Evolutionary conservation across 1,140 invertebrate genomes (phyloP).

Genomic region (Heliothis virescens): DNA sequence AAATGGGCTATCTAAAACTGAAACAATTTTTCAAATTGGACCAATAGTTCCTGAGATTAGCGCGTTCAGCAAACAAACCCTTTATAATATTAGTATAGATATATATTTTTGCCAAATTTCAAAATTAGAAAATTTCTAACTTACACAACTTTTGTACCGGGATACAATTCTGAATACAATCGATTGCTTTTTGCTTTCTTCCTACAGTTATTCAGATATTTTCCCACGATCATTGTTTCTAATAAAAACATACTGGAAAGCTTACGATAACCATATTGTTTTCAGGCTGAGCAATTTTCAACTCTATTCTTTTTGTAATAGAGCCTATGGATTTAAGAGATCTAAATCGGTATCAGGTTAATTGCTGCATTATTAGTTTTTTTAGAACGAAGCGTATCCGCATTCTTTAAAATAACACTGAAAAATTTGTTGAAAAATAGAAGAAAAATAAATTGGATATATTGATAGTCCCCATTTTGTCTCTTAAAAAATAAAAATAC

Average conservation of each 20-base stretch:
- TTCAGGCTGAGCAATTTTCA: not conserved
- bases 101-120: too few species aligned
- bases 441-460: not conserved
- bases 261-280: constrained; percentile 2
- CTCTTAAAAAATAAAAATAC: too few species aligned
- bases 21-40: too few species aligned
- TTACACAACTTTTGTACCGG: constrained; percentile 2
- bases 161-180: constrained; percentile 61
- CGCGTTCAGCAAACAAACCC: too few species aligned
- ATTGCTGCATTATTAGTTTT: constrained; percentile 22
- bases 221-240: constrained; percentile 81
- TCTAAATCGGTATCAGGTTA: constrained; percentile 14
- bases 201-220: constrained; percentile 72
- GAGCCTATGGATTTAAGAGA: not conserved
- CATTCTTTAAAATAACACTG: not conserved
- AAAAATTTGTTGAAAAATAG: not conserved
- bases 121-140: not conserved
- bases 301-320: constrained; percentile 8
- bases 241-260: constrained; percentile 63
- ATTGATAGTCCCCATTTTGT: too few species aligned
- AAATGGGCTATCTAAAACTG: too few species aligned
- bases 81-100: too few species aligned
- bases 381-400: constrained; percentile 21
- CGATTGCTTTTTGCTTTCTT: constrained; percentile 69
- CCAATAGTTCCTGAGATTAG: too few species aligned